Evolutionary conservation across 2,888 invertebrate genomes (phyloP), one percentile per base, ranked within the genome.

Genomic region (Steinernema hermaphroditum): DNA sequence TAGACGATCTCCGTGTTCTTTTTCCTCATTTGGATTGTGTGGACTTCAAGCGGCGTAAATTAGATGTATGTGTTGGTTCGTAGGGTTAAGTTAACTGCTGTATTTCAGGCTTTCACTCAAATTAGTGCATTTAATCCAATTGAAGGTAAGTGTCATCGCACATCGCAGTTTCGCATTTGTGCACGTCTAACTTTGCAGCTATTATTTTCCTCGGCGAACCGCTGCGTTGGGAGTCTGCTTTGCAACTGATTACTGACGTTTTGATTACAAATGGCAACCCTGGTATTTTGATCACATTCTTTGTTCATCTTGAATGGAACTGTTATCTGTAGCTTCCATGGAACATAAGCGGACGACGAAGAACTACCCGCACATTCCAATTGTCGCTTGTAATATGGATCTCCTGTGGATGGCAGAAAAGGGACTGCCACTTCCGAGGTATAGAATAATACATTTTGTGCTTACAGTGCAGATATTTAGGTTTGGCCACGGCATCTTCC

Each of bases 351-450:
- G 74, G 2, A 76, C 77, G 12, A 57, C 69, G 14, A 80, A 90
- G 76, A 89, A 90, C 27, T 89, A 90, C 84, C 90, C 91, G 2
- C 91, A 91, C 85, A 88, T 91, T 77, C 91, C 91, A 41, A 86
- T 91, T n/a, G 86, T 91, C 73, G 91, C 91, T 0, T 91, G 91
- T 82, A 91, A 91, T 81, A 90, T 91, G 89, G 91, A 91, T 87
- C 87, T 91, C 62, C 87, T 91, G 70, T 91, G 91, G 91, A 91
- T 91, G 88, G 90, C 91, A 1, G 91, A 91, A 81, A 90, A 91
- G 9, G 89, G 89, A 24, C 89, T 91, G 87, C 91, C 89, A 41
- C 89, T 91, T 86, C 91, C 91, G 0, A 89, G 91, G 89, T 91
- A 87, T 46, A 68, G 69, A 37, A 8, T 12, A 12, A 37, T 37